phyloP scores from a whole-genome alignment of 2,888 invertebrate genomes.

The Meteorus cinctellus region DNA sequence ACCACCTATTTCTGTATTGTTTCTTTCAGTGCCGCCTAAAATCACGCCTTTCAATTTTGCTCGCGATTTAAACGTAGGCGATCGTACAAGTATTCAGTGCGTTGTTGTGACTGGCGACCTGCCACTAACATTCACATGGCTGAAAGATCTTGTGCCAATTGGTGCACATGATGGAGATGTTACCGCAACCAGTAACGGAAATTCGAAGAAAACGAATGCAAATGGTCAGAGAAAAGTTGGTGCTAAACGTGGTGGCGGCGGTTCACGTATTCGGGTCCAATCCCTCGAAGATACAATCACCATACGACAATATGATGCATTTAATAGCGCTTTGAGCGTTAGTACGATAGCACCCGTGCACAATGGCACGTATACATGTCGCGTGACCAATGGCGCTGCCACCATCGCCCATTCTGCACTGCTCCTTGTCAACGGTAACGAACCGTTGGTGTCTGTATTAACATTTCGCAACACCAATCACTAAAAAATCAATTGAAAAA shows the following conservation, averaged over 20 bases:
- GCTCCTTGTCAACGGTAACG: constrained; percentile 78
- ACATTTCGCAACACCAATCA: constrained; percentile 40
- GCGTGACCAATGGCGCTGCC: constrained; percentile 77
- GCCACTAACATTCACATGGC: constrained; percentile 79
- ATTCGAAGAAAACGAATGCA: background rate
- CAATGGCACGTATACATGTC: constrained; percentile 78
- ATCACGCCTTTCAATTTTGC: constrained; percentile 81
- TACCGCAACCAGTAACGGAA: constrained; percentile 55
- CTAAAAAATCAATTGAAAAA: background rate
- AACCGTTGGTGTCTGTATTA: constrained; percentile 63
- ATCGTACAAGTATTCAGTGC: constrained; percentile 78
- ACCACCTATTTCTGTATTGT: constrained; percentile 34
- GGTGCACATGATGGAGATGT: constrained; percentile 58
- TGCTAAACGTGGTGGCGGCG: background rate
- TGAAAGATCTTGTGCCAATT: constrained; percentile 77
- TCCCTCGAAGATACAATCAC: constrained; percentile 72
- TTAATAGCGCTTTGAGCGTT: constrained; percentile 78
- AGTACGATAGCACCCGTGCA: constrained; percentile 76
- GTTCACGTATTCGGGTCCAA: constrained; percentile 40
- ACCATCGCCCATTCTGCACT: constrained; percentile 77
- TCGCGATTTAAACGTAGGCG: constrained; percentile 78
- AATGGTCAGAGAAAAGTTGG: constrained; percentile 23
- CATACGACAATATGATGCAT: constrained; percentile 78
- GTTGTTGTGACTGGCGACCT: constrained; percentile 79
- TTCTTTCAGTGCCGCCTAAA: constrained; percentile 77